Conservation (phyloP, 2,797 vertebrate species). For the Lepus oiostolus region DNA sequence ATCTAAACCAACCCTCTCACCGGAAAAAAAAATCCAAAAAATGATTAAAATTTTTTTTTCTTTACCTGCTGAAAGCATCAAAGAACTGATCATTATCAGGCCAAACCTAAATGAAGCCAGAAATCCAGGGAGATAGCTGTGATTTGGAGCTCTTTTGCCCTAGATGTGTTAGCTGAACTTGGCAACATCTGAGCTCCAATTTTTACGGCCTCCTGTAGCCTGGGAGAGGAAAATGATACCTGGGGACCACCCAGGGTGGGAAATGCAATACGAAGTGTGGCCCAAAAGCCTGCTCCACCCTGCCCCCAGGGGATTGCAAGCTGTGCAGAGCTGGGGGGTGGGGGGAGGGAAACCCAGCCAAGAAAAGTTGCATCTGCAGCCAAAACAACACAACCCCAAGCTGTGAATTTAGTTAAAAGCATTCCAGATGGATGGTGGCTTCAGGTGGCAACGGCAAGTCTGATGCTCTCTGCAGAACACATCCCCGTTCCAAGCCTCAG, state of each 20-base stretch:
- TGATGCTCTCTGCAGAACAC: constrained; percentile 30
- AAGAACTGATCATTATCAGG: constrained; percentile 71
- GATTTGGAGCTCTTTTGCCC: constrained; percentile 35
- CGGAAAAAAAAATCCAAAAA: constrained; percentile 7
- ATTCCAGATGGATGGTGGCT: constrained; percentile 47
- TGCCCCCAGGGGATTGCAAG: neutral
- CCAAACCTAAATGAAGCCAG: constrained; percentile 60
- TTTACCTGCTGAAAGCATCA: constrained; percentile 57
- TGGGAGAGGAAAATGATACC: constrained; percentile 14
- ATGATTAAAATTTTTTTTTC: neutral
- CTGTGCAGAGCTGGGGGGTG: neutral
- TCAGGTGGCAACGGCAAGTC: constrained; percentile 4
- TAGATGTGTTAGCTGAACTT: constrained; percentile 55
- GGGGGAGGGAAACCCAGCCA: neutral
- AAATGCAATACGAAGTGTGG: neutral
- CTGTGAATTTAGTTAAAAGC: constrained; percentile 21
- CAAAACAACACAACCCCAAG: neutral
- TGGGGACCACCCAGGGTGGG: constrained; percentile 67
- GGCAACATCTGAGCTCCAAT: constrained; percentile 32
- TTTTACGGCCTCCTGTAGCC: constrained; percentile 21
- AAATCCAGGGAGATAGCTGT: neutral
- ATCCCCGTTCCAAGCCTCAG: neutral
- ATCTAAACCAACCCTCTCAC: neutral
- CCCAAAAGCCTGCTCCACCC: neutral
- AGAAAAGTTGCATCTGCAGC: neutral